Conservation (phyloP, 2,797 vertebrate species). For the Sarcoramphus papa region DNA sequence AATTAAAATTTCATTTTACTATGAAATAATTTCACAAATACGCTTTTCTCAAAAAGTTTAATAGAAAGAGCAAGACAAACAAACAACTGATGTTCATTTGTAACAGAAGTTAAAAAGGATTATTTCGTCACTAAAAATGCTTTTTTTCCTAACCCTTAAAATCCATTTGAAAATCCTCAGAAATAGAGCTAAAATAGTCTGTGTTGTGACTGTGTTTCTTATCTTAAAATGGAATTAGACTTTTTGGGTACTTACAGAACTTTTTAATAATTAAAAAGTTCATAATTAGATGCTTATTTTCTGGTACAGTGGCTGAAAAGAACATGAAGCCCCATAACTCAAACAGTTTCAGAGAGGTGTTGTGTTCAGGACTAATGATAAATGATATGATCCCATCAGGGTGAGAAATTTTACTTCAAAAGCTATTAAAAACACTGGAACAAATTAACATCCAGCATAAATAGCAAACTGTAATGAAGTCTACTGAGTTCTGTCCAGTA, state of each 20-base stretch:
- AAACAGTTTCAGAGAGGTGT: background rate
- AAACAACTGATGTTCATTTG: constrained; percentile 23
- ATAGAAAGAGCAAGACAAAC: constrained; percentile 9
- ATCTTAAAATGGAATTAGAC: constrained; percentile 50
- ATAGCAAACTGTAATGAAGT: background rate
- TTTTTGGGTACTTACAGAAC: constrained; percentile 4
- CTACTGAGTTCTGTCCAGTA: background rate
- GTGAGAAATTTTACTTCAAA: background rate
- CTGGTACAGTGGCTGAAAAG: constrained; percentile 25
- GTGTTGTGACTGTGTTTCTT: constrained; percentile 20
- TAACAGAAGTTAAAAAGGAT: constrained; percentile 5
- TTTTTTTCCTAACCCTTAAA: background rate
- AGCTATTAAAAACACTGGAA: background rate
- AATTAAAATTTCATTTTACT: constrained; percentile 12
- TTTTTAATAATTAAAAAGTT: constrained; percentile 44
- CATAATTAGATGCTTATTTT: constrained; percentile 49
- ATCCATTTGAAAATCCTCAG: background rate
- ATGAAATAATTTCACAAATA: constrained; percentile 26
- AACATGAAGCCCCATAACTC: constrained; percentile 19
- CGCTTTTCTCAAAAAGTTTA: background rate
- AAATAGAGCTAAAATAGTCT: constrained; percentile 7
- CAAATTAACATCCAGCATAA: background rate
- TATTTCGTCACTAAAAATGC: background rate
- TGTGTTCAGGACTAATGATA: background rate
- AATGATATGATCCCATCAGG: background rate